phyloP scores from a whole-genome alignment of 2,797 vertebrate genomes.

The Crypturellus tataupa region DNA sequence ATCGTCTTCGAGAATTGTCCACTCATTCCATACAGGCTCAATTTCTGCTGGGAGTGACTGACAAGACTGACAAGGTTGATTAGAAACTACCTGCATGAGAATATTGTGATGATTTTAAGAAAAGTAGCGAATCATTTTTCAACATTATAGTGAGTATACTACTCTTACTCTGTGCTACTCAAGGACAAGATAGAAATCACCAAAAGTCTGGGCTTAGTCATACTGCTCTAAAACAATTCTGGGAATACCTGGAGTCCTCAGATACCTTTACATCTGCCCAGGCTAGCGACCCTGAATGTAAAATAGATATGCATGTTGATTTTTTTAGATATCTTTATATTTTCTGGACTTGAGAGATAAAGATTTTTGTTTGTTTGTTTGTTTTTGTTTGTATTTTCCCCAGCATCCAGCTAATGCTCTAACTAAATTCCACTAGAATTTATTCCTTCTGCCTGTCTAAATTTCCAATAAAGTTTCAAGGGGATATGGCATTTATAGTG shows the following conservation, averaged over 20 bases:
- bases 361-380: neutral
- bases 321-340: neutral
- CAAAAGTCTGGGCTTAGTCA: neutral
- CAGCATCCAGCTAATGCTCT: neutral
- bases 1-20: neutral
- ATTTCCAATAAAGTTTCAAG: neutral
- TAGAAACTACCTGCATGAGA: neutral
- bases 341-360: neutral
- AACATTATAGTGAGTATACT: neutral
- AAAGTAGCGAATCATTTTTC: neutral
- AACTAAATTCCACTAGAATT: neutral
- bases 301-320: neutral
- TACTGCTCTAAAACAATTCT: neutral
- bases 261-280: neutral
- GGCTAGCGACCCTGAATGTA: neutral
- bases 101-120: neutral
- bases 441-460: neutral
- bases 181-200: neutral
- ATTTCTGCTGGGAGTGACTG: neutral
- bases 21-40: neutral
- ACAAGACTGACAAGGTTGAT: neutral
- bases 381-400: neutral
- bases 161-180: neutral
- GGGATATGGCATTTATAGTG: neutral
- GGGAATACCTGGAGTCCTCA: neutral